Evolutionary conservation across 2,113 vertebrate genomes (phyloP), one percentile per base, ranked within the genome.

Genomic region (Platichthys flesus): DNA sequence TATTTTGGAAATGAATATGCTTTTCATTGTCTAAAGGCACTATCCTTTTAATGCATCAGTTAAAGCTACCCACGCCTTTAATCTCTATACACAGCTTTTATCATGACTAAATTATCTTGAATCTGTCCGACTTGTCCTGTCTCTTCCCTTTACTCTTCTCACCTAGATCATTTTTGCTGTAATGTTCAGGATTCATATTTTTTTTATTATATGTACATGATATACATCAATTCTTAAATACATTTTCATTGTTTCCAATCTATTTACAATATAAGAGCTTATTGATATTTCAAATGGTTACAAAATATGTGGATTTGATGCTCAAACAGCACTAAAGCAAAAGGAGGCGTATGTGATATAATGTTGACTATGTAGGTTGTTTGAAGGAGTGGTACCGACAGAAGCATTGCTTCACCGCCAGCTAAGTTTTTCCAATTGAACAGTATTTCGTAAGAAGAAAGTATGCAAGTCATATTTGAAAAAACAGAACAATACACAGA

Each of bases 241-340:
- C 89, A 89, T 79, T 90, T 90, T 76, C 72, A 87, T 83, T 82
- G 76, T 82, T 88, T 89, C 81, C 82, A 84, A 73, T 91, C 88
- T 94, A 95, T 95, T 93, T 94, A 95, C 94, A 95, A 91, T 88
- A 91, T 86, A 92, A 91, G 86, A 95, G 93, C 92, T 92, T 93
- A 92, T 93, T 84, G 88, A 69, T 89, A 88, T 81, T 92, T 71
- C 79, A 81, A 71, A 79, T 83, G 86, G 58, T 83, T 90, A 92
- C 77, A 90, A 88, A 85, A 88, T 62, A 82, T 70, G 69, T 77
- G 84, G 82, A 89, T 57, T 80, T 70, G 69, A 73, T 83, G 78
- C 75, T 89, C 71, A 84, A 52, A 82, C 70, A 78, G 55, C 57
- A 65, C 55, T 35, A 76, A 85, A 76, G 71, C 31, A 64, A 65